phyloP scores from a whole-genome alignment of 1,140 invertebrate species.

The Drosophila nikananu region DNA sequence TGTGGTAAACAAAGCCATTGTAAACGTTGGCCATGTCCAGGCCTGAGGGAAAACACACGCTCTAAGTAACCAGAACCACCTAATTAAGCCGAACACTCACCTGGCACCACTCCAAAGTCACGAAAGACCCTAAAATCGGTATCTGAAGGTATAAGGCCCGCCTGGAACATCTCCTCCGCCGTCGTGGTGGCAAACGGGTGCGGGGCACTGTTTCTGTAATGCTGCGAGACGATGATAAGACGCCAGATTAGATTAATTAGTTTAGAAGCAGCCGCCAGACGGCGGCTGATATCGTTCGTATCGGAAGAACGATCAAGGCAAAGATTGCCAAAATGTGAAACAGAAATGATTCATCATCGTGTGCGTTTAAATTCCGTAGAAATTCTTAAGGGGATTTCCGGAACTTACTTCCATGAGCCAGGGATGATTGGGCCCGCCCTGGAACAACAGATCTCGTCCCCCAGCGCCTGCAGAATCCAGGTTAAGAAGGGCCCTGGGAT shows the following conservation, averaged over 20 bases:
- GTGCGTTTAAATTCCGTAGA: background rate
- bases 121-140: slow-evolving; percentile 94
- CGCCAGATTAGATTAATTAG: slow-evolving; percentile 86
- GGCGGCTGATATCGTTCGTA: slow-evolving; percentile 21
- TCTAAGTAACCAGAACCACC: background rate
- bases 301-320: slow-evolving; percentile 22
- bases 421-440: slow-evolving; percentile 95
- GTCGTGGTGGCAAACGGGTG: slow-evolving; percentile 93
- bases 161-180: slow-evolving; percentile 93
- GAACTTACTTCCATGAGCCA: slow-evolving; percentile 92
- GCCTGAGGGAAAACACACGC: slow-evolving; percentile 9
- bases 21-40: slow-evolving; percentile 96
- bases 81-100: background rate
- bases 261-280: slow-evolving; percentile 25
- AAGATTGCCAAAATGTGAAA: slow-evolving; percentile 6
- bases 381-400: background rate
- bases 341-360: slow-evolving; percentile 2
- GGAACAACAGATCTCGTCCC: slow-evolving; percentile 97
- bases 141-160: slow-evolving; percentile 93
- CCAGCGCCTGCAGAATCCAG: slow-evolving; percentile 97
- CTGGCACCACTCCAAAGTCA: slow-evolving; percentile 88
- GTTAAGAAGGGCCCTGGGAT: slow-evolving; percentile 93
- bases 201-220: slow-evolving; percentile 92
- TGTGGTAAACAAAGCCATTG: slow-evolving; percentile 97
- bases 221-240: slow-evolving; percentile 85